Evolutionary conservation across 2,113 vertebrate species (phyloP).

Genomic region (Anguilla japonica): DNA sequence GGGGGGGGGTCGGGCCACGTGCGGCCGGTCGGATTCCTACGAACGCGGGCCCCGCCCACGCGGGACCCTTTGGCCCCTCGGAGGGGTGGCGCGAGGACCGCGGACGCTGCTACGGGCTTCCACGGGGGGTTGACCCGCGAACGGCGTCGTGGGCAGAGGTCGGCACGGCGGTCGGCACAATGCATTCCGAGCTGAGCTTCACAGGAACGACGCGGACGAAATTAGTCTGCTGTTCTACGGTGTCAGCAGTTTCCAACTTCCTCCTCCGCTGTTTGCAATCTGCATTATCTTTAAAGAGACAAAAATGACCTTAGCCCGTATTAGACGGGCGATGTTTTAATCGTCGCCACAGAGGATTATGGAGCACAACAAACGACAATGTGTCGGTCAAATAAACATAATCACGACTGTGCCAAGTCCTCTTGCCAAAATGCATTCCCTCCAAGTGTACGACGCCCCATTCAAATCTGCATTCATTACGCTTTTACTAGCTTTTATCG

Average conservation of each 20-base stretch:
- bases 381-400: background rate
- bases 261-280: background rate
- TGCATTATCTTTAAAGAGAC: background rate
- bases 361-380: background rate
- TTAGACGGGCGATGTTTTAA: background rate
- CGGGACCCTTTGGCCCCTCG: constrained; percentile 36
- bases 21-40: constrained; percentile 41
- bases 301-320: background rate
- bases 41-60: constrained; percentile 41
- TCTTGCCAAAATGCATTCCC: constrained; percentile 31
- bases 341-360: background rate
- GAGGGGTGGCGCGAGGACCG: constrained; percentile 43
- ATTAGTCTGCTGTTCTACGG: background rate
- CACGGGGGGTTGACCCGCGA: background rate
- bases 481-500: constrained; percentile 34
- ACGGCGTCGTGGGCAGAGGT: background rate
- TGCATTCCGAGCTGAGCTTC: background rate
- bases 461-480: constrained; percentile 48
- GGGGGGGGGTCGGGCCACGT: constrained; percentile 43
- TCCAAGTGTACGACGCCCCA: constrained; percentile 34
- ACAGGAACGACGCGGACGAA: background rate
- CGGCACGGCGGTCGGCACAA: background rate
- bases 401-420: constrained; percentile 24
- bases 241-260: background rate
- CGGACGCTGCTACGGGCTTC: constrained; percentile 11